Evolutionary conservation across 2,888 invertebrate genomes (phyloP), one percentile per base, ranked within the genome.

Genomic region (Nipponacmea schrenckii): DNA sequence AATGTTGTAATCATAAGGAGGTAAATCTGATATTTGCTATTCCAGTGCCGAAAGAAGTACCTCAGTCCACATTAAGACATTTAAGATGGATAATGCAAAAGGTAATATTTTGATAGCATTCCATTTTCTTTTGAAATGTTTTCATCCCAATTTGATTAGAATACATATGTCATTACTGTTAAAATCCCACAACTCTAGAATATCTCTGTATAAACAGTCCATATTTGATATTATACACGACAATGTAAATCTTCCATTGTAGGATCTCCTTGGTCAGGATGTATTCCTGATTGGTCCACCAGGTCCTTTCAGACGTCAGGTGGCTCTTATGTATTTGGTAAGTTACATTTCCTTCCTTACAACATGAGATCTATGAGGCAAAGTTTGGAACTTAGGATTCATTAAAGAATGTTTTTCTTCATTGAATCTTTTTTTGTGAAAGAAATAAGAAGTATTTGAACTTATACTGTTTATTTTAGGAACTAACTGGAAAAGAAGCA

Each of bases 81-180:
- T 90, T 98, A 80, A 92, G 94, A 92, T 98, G 98, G 98, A 96
- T 98, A 93, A 92, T 97, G 90, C 97, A 98, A 87, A 98, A 98
- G 88, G 97, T 87, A 75, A 17, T 67, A 62, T 31, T 15, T 45
- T 44, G 15, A 68, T 45, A 3, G 14, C 26, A n/a, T 10, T n/a
- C n/a, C 12, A n/a, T n/a, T n/a, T n/a, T n/a, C n/a, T n/a, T n/a
- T n/a, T n/a, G n/a, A n/a, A n/a, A n/a, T n/a, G n/a, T n/a, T n/a
- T n/a, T n/a, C n/a, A n/a, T 31, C 31, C 5, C 31, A 31, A 31
- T 3, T 31, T 31, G 2, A 3, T 31, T 2, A 5, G 31, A 31
- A 31, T 31, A 5, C 31, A 31, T 5, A 31, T 3, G 31, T 5
- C 2, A 31, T 31, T 31, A 31, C 31, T 31, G 5, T 31, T 31